Evolutionary conservation across 2,888 invertebrate species (phyloP), one percentile per base, ranked within the genome.

Genomic region (Sinohyriopsis cumingii): DNA sequence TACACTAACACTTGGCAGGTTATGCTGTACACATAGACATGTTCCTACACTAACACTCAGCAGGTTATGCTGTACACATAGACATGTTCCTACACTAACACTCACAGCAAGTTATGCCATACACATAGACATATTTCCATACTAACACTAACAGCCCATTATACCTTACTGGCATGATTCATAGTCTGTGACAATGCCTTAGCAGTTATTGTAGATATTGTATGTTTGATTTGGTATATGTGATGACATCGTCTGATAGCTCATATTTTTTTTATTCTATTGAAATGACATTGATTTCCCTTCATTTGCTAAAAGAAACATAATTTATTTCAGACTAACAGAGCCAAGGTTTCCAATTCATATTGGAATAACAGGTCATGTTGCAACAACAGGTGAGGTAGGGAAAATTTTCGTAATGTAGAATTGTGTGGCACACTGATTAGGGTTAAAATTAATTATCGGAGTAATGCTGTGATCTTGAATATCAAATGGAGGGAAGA

Each of bases 301-400:
- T 0, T 45, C 15, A 45, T 45, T 45, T 45, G 45, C 15, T 59
- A n/a, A n/a, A 25, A 28, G 20, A 33, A 53, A 24, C 7, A 33
- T 63, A 24, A n/a, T 20, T 25, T 68, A 33, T 81, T 79, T 24
- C 78, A 88, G 87, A 65, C 83, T 84, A 18, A 78, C 80, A 7
- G 86, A 87, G 68, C 86, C 88, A 86, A 93, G 97, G 80, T 97
- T 97, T 91, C 97, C 97, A 56, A 96, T 97, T 86, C 97, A 97
- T 91, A 94, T 97, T 80, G 97, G 97, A 73, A 96, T 98, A 87
- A 97, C 97, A 45, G 96, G 97, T 71, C 94, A 96, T 91, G 97
- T 97, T 64, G 97, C 97, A 68, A 95, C 96, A 60, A 97, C 96
- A 71, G 97, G 97, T 82, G 96, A 97, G 94, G 96, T 96, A 91